Evolutionary conservation across 2,113 vertebrate genomes (phyloP), one percentile per base, ranked within the genome.

Genomic region (Mirza zaza): DNA sequence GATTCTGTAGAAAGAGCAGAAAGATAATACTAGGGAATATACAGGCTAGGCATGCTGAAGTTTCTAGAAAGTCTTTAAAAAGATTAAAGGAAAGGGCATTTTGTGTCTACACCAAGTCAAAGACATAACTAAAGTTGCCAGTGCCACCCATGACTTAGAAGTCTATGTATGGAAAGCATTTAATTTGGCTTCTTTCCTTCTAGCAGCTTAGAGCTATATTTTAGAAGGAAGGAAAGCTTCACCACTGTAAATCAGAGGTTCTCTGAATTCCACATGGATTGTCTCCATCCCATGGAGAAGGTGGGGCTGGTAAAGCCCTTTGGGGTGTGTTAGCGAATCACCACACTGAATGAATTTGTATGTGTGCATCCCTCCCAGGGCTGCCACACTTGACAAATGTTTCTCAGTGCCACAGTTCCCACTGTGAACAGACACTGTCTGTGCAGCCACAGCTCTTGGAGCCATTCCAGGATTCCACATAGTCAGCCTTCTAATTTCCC

Each of bases 121-220:
- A 96, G 82, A 42, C 18, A 34, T 81, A 68, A 87, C 50, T 39
- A 45, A 86, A 86, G 39, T 6, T 65, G 29, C 29, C 75, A 71
- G 61, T 90, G 50, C 48, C 71, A 82, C 48, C 67, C 65, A 59
- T 48, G 42, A 57, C 71, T 92, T 80, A 59, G 68, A 87, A 88
- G 18, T 94, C 34, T 85, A 25, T 59, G 1, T 61, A 73, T 2
- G 0, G 65, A 73, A 87, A 93, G 45, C 68, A 42, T 94, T 94
- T 65, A 27, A 75, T 91, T 91, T 93, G 73, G 55, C 82, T 88
- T 90, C 29, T 82, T 82, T 71, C 92, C 82, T 92, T 91, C 36
- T 39, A 79, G 32, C 13, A 23, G 42, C 4, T 55, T 12, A 12
- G 50, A 39, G 11, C n/a, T 88, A 6, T 77, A 14, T 75, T 89